These are phyloP conservation scores for Nothocercus nigrocapillus DNA, from an alignment of 2,113 vertebrate genomes.

Conservation along the genomic window DNA sequence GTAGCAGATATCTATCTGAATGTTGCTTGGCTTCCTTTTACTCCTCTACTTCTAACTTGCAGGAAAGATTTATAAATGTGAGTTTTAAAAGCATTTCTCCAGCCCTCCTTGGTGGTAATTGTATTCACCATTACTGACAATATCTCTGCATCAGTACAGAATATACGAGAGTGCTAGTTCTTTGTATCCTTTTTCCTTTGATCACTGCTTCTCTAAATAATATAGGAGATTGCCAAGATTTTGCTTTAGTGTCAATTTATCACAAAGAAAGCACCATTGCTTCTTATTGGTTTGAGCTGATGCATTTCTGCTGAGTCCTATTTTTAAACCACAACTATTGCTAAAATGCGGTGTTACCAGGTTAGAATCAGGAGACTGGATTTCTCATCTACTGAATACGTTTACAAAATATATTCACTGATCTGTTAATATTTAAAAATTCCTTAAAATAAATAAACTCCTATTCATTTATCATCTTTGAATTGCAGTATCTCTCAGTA, in stretches of 20 bases:
- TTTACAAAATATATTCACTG: slow-evolving; percentile 4
- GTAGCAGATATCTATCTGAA: neutral
- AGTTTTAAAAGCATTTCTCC: slow-evolving; percentile 54
- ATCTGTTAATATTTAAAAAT: slow-evolving; percentile 18
- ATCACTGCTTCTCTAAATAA: slow-evolving; percentile 72
- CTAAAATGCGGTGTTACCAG: neutral
- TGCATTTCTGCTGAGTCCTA: slow-evolving; percentile 8
- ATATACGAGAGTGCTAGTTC: slow-evolving; percentile 36
- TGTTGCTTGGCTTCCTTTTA: slow-evolving; percentile 7
- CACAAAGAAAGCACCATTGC: slow-evolving; percentile 50
- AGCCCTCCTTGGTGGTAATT: slow-evolving; percentile 32
- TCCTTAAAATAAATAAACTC: neutral
- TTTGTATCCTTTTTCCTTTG: slow-evolving; percentile 66
- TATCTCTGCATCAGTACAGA: slow-evolving; percentile 48
- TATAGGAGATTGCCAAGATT: slow-evolving; percentile 61
- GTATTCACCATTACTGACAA: slow-evolving; percentile 35
- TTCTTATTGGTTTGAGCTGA: slow-evolving; percentile 50
- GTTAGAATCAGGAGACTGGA: neutral
- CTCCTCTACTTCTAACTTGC: slow-evolving; percentile 1
- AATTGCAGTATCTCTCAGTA: neutral
- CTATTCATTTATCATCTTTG: neutral
- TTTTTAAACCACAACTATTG: slow-evolving; percentile 44
- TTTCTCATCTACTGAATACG: neutral
- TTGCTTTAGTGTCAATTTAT: slow-evolving; percentile 63
- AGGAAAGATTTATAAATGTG: slow-evolving; percentile 54